These are phyloP conservation scores for Oreochromis niloticus DNA, from an alignment of 2,113 vertebrate species.

Conservation along the genomic window DNA sequence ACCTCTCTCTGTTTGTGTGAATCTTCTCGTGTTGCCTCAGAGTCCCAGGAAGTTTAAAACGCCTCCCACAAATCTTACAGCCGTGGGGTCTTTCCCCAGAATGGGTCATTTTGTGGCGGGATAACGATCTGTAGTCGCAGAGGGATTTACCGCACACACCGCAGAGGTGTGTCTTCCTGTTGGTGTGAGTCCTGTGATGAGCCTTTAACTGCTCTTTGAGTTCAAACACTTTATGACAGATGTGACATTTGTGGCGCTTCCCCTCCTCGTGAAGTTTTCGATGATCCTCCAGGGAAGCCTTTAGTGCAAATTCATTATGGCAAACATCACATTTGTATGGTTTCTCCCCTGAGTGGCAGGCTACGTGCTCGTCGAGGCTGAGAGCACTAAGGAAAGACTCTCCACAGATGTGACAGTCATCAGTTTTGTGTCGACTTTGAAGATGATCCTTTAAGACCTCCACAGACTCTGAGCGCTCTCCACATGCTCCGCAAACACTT, in stretches of 20 bases:
- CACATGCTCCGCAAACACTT: constrained; percentile 18
- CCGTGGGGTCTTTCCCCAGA: constrained; percentile 31
- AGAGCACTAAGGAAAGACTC: not conserved
- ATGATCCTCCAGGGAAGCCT: not conserved
- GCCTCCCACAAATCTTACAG: constrained; percentile 30
- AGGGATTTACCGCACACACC: constrained; percentile 47
- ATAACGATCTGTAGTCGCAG: constrained; percentile 22
- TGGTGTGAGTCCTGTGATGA: not conserved
- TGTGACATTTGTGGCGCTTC: not conserved
- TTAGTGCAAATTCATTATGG: not conserved
- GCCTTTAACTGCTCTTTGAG: not conserved
- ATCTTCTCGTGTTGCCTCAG: constrained; percentile 53
- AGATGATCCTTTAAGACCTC: not conserved
- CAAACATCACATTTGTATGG: not conserved
- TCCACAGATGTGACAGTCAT: not conserved
- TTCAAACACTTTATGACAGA: not conserved
- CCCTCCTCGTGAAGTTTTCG: not conserved
- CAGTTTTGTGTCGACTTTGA: not conserved
- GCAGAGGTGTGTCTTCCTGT: constrained; percentile 15
- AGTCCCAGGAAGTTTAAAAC: constrained; percentile 40
- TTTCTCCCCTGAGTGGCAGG: not conserved
- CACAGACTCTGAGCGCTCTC: not conserved
- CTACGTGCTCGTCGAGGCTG: not conserved
- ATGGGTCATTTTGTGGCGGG: constrained; percentile 52
- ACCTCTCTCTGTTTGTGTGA: constrained; percentile 26